Conservation (phyloP, 2,113 vertebrate species). For the Pimephales promelas region DNA sequence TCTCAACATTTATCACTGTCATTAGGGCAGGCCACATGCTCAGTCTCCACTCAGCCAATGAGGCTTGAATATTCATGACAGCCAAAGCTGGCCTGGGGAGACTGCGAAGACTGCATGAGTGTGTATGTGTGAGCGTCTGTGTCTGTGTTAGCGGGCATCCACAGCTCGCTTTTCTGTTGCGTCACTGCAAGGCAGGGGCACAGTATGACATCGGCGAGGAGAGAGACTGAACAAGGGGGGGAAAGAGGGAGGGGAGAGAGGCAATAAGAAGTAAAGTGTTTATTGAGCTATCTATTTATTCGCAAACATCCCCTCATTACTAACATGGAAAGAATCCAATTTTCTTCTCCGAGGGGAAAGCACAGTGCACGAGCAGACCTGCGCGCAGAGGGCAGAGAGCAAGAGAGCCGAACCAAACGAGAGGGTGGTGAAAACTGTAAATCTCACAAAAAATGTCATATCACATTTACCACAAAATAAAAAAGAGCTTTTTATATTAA, state of each 20-base stretch:
- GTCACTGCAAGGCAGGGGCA: conserved; percentile 46
- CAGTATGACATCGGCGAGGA: conserved; percentile 47
- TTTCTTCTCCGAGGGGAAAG: conserved; percentile 68
- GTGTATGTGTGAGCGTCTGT: conserved; percentile 6
- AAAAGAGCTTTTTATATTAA: neutral
- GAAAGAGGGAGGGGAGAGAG: conserved; percentile 63
- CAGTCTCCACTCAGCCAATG: conserved; percentile 59
- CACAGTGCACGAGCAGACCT: conserved; percentile 20
- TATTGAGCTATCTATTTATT: conserved; percentile 84
- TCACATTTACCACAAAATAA: neutral
- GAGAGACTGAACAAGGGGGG: conserved; percentile 32
- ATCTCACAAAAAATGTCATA: neutral
- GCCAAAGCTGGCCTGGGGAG: conserved; percentile 55
- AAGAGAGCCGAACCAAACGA: neutral
- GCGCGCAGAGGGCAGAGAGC: conserved; percentile 23
- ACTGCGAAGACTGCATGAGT: conserved; percentile 48
- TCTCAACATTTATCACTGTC: conserved; percentile 80
- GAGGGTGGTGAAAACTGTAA: neutral
- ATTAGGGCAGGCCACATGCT: conserved; percentile 62
- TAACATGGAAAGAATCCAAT: conserved; percentile 80
- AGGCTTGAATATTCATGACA: conserved; percentile 62
- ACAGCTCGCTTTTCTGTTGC: conserved; percentile 25
- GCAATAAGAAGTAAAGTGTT: conserved; percentile 81
- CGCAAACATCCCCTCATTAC: conserved; percentile 80
- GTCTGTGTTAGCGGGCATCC: neutral